Percentiles rank a stretch among this genome's conserved stretches.
These are phyloP conservation scores for Gymnogyps californianus DNA, from an alignment of 2,113 vertebrate species.

Conservation along the genomic window DNA sequence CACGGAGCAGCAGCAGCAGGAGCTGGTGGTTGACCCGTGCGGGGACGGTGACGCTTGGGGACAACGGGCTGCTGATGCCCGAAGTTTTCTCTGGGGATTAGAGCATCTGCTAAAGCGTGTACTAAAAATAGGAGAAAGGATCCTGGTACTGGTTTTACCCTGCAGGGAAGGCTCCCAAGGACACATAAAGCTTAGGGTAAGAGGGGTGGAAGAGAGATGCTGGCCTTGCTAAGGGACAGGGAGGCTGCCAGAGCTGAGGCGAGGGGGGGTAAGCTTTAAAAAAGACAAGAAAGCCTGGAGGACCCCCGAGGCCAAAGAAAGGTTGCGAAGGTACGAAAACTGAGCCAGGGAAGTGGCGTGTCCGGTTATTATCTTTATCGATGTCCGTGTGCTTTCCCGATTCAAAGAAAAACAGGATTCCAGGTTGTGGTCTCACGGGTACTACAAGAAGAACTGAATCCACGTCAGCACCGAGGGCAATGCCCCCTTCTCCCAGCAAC, in stretches of 20 bases:
- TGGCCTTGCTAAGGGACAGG: neutral
- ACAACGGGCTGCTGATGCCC: neutral
- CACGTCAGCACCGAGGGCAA: neutral
- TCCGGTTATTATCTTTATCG: neutral
- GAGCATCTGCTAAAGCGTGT: neutral
- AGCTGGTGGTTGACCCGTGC: neutral
- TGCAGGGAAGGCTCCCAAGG: neutral
- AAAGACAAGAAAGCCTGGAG: neutral
- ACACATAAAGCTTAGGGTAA: no score
- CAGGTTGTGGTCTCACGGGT: accelerated
- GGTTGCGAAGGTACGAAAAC: neutral
- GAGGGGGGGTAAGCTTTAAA: neutral
- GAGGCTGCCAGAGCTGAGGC: neutral
- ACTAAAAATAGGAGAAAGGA: neutral
- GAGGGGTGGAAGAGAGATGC: neutral
- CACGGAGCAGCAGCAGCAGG: neutral
- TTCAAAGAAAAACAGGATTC: neutral
- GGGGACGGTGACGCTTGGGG: neutral
- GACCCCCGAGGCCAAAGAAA: neutral
- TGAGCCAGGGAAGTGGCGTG: neutral
- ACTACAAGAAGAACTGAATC: neutral
- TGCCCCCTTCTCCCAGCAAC: neutral
- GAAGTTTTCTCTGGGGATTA: neutral
- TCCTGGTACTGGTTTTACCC: neutral
- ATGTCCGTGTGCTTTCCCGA: accelerated